Evolutionary conservation across 2,797 vertebrate species (phyloP).

Genomic region (Cuniculus paca): DNA sequence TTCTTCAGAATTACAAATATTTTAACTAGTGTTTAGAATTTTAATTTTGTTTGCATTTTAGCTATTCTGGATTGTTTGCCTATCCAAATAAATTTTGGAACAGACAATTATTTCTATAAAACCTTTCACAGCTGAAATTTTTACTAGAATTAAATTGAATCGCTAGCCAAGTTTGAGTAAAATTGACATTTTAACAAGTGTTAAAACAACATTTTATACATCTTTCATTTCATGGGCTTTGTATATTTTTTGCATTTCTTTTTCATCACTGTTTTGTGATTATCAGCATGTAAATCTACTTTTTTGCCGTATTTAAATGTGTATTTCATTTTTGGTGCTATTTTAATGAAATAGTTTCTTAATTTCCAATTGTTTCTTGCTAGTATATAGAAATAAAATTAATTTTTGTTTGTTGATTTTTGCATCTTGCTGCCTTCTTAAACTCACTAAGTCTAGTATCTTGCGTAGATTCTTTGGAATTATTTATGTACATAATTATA

Average conservation of each 20-base stretch:
- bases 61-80: background rate
- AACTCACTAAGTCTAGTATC: background rate
- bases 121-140: background rate
- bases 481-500: background rate
- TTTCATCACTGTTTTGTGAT: background rate
- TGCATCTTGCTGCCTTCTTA: background rate
- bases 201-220: background rate
- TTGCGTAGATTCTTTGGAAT: background rate
- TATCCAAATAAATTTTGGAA: background rate
- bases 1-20: no score
- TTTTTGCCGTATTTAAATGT: background rate
- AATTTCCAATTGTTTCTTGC: background rate
- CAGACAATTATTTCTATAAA: background rate
- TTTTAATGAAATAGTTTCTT: background rate
- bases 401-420: constrained; percentile 11
- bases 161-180: background rate
- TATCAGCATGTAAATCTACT: background rate
- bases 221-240: background rate
- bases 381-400: constrained; percentile 13
- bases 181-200: constrained; percentile 31
- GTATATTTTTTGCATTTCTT: background rate
- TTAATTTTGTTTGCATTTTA: no score
- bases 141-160: background rate
- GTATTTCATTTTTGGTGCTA: background rate
- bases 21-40: no score